phyloP scores from a whole-genome alignment of 2,888 invertebrate species.

The Brachypterus glaber region DNA sequence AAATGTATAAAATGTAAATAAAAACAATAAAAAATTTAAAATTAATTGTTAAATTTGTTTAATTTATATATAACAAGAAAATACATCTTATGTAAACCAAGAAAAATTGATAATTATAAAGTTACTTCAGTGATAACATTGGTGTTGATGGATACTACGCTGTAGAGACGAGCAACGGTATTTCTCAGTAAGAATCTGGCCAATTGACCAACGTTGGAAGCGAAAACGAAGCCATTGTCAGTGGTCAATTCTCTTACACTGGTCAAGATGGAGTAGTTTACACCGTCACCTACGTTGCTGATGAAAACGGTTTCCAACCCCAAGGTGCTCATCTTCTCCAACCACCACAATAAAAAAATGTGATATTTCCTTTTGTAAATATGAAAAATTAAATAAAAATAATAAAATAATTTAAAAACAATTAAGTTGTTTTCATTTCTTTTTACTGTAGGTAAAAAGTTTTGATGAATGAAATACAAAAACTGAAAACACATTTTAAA shows the following conservation, averaged over 20 bases:
- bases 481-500: too few species aligned
- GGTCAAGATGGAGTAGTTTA: slow-evolving; percentile 55
- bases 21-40: not conserved
- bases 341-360: slow-evolving; percentile 1
- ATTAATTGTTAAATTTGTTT: not conserved
- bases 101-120: too few species aligned
- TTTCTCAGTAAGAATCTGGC: slow-evolving; percentile 50
- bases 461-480: too few species aligned
- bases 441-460: too few species aligned
- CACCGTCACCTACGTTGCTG: slow-evolving; percentile 51
- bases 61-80: slow-evolving; percentile 1
- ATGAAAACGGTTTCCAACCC: slow-evolving; percentile 52
- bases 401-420: too few species aligned
- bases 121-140: too few species aligned
- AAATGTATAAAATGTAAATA: slow-evolving; percentile 2
- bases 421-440: too few species aligned
- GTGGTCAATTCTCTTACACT: slow-evolving; percentile 54
- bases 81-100: too few species aligned
- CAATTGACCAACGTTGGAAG: slow-evolving; percentile 51
- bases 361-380: too few species aligned
- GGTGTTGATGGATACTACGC: too few species aligned
- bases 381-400: too few species aligned
- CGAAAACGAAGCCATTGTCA: slow-evolving; percentile 54
- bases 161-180: slow-evolving; percentile 53
- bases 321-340: slow-evolving; percentile 42